These are phyloP conservation scores for Tursiops truncatus DNA, from an alignment of 2,113 vertebrate genomes.

Conservation along the genomic window DNA sequence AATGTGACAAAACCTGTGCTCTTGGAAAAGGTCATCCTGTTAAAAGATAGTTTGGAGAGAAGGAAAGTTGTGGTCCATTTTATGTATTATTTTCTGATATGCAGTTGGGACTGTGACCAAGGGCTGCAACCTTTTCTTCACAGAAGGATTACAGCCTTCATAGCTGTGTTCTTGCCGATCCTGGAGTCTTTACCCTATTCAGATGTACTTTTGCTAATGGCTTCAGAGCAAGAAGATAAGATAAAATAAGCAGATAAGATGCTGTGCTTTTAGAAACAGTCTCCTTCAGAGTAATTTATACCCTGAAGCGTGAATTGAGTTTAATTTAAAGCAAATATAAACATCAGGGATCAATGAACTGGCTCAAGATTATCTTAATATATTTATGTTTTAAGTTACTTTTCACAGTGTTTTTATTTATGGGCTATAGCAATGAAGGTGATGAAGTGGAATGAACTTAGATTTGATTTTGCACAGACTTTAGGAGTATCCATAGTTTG, in stretches of 20 bases:
- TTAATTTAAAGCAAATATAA: constrained; percentile 45
- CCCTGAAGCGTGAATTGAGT: not conserved
- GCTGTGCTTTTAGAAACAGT: not conserved
- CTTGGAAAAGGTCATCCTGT: not conserved
- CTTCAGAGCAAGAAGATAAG: not conserved
- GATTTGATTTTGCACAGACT: not conserved
- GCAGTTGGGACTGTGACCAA: not conserved
- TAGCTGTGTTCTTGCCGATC: not conserved
- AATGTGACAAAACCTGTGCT: not conserved
- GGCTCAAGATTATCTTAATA: not conserved
- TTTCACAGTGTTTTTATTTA: not conserved
- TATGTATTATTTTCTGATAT: not conserved
- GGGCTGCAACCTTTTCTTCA: not conserved
- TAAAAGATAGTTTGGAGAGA: not conserved
- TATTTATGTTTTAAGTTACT: not conserved
- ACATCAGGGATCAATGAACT: not conserved
- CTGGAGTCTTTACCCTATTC: not conserved
- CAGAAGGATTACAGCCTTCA: not conserved
- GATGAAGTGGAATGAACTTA: not conserved
- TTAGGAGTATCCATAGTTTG: not conserved
- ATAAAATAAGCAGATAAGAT: constrained; percentile 28
- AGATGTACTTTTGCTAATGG: not conserved
- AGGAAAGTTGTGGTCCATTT: not conserved
- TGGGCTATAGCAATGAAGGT: not conserved
- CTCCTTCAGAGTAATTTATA: not conserved